A percentile compares a stretch with the other conserved stretches of the same genome.
phyloP scores from a whole-genome alignment of 2,797 vertebrate genomes.

The Sebastolobus alascanus region DNA sequence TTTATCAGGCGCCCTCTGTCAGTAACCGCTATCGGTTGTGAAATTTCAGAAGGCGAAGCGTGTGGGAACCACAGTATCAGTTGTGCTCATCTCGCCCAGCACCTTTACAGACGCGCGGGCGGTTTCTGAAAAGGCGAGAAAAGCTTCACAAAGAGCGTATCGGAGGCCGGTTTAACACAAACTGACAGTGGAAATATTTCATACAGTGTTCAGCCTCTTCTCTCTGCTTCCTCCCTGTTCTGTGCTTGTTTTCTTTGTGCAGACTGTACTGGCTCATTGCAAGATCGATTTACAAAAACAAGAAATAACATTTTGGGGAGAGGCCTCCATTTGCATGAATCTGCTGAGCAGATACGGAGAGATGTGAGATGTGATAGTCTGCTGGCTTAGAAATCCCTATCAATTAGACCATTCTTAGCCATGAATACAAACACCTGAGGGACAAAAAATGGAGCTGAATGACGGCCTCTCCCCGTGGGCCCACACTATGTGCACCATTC shows the following conservation, averaged over 20 bases:
- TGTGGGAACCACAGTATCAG: conserved; percentile 84
- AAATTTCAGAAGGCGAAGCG: conserved; percentile 84
- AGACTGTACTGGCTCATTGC: conserved; percentile 52
- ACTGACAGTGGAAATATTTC: conserved; percentile 83
- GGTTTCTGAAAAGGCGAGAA: conserved; percentile 82
- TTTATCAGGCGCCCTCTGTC: conserved; percentile 78
- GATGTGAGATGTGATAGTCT: conserved; percentile 58
- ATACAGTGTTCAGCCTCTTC: conserved; percentile 55
- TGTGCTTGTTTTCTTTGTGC: conserved; percentile 62
- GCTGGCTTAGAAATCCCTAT: conserved; percentile 70
- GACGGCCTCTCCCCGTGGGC: conserved; percentile 55
- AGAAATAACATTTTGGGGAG: conserved; percentile 54
- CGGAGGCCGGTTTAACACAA: conserved; percentile 76
- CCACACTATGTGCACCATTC: conserved; percentile 61
- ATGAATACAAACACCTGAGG: conserved; percentile 69
- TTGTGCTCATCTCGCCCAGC: conserved; percentile 80
- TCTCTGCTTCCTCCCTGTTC: conserved; percentile 47
- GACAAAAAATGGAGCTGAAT: conserved; percentile 60
- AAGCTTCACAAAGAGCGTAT: conserved; percentile 80
- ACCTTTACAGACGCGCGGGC: conserved; percentile 77
- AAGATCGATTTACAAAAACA: conserved; percentile 67
- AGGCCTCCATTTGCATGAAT: conserved; percentile 57
- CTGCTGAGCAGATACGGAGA: conserved; percentile 53
- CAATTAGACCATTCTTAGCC: conserved; percentile 65
- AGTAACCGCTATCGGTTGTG: conserved; percentile 85